These are phyloP conservation scores for Linnaemya vulpina DNA, from an alignment of 2,888 invertebrate genomes.

Conservation along the genomic window DNA sequence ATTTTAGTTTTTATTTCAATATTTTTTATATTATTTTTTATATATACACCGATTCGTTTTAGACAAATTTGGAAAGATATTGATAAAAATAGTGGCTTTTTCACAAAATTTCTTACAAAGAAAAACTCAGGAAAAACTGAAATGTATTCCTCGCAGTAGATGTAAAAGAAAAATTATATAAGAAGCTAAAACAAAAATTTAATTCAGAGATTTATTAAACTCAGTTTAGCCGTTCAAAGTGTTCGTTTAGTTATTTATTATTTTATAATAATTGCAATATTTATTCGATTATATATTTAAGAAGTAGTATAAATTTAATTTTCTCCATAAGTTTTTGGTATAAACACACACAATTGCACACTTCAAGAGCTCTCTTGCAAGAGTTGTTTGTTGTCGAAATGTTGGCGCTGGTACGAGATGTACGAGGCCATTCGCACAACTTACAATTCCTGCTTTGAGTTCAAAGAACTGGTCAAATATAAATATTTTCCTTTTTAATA, in stretches of 20 bases:
- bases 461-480: background rate
- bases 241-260: slow-evolving; percentile 34
- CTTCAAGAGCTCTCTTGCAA: no score
- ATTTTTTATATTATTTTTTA: slow-evolving; percentile 40
- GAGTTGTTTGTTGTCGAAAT: no score
- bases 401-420: no score
- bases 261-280: slow-evolving; percentile 34
- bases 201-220: slow-evolving; percentile 46
- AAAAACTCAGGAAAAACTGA: slow-evolving; percentile 12
- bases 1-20: slow-evolving; percentile 50
- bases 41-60: slow-evolving; percentile 64
- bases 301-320: slow-evolving; percentile 45
- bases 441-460: no score
- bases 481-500: slow-evolving; percentile 69
- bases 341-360: slow-evolving; percentile 45
- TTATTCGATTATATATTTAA: slow-evolving; percentile 36
- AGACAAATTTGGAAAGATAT: slow-evolving; percentile 13
- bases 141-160: background rate
- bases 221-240: slow-evolving; percentile 56
- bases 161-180: background rate
- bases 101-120: slow-evolving; percentile 23
- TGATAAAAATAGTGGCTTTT: slow-evolving; percentile 19
- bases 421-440: no score
- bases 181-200: slow-evolving; percentile 66
- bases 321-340: slow-evolving; percentile 47